Evolutionary conservation across 2,888 invertebrate genomes (phyloP).

Genomic region (Latheticus oryzae): DNA sequence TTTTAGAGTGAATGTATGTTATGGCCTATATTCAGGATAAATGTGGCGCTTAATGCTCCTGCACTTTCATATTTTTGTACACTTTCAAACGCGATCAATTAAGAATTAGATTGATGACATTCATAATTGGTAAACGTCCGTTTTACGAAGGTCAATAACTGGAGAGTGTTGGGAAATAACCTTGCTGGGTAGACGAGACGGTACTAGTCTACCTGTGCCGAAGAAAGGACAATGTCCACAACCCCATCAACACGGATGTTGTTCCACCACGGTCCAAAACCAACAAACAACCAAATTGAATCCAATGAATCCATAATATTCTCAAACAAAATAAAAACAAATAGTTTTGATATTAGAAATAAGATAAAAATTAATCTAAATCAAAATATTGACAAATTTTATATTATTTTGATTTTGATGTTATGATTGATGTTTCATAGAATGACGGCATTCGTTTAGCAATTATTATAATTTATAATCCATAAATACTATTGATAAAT

Average conservation of each 20-base stretch:
- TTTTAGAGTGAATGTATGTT: conserved; percentile 57
- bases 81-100: conserved; percentile 30
- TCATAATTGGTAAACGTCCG: conserved; percentile 21
- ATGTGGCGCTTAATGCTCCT: conserved; percentile 49
- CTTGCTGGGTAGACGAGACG: conserved; percentile 51
- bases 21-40: conserved; percentile 58
- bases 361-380: no score
- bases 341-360: no score
- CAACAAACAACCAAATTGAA: no score
- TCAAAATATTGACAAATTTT: no score
- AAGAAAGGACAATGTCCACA: conserved; percentile 49
- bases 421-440: no score
- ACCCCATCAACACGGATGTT: conserved; percentile 38
- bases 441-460: no score
- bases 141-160: conserved; percentile 47
- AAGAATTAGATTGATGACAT: no score
- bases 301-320: no score
- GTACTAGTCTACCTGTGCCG: conserved; percentile 50
- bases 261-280: conserved; percentile 44
- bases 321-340: no score
- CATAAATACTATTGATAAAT: no score
- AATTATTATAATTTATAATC: no score
- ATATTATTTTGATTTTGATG: no score
- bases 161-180: conserved; percentile 51
- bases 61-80: conserved; percentile 50